phyloP scores from a whole-genome alignment of 2,888 invertebrate genomes.

The Mylabris sibirica region DNA sequence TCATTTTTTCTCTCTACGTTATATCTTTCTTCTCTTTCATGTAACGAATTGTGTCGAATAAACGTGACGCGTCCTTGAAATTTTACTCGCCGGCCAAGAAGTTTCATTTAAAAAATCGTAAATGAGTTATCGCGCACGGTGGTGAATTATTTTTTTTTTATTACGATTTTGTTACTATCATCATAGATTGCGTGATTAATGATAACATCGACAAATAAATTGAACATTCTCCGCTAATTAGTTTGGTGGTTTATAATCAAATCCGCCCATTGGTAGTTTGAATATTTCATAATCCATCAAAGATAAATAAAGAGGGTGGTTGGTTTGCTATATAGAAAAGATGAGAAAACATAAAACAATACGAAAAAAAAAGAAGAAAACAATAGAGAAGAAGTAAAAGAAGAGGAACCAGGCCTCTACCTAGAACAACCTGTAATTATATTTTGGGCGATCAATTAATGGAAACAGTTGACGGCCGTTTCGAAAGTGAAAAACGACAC shows the following conservation, averaged over 20 bases:
- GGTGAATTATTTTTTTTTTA: too few relatives aligned
- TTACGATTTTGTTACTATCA: not conserved
- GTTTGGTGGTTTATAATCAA: constrained; percentile 13
- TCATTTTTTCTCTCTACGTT: too few relatives aligned
- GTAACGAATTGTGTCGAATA: too few relatives aligned
- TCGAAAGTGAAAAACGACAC: constrained; percentile 15
- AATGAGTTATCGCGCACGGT: too few relatives aligned
- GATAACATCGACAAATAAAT: constrained; percentile 14
- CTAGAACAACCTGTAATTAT: constrained; percentile 8
- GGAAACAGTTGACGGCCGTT: constrained; percentile 16
- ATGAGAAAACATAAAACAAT: not conserved
- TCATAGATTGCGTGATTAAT: constrained; percentile 4
- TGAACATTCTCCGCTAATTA: constrained; percentile 14
- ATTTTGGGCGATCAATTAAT: constrained; percentile 7
- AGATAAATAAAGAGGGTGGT: constrained; percentile 7
- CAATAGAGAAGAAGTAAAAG: not conserved
- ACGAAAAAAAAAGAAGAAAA: too few relatives aligned
- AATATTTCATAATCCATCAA: constrained; percentile 6
- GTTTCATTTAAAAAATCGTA: too few relatives aligned
- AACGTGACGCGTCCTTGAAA: too few relatives aligned
- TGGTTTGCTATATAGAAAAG: not conserved
- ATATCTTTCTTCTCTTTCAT: too few relatives aligned
- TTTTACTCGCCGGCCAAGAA: too few relatives aligned
- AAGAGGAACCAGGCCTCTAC: too few relatives aligned
- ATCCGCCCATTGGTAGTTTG: constrained; percentile 9